Percentiles rank a stretch among this genome's conserved stretches.
These are phyloP conservation scores for Syritta pipiens DNA, from an alignment of 2,888 invertebrate species.

Conservation along the genomic window DNA sequence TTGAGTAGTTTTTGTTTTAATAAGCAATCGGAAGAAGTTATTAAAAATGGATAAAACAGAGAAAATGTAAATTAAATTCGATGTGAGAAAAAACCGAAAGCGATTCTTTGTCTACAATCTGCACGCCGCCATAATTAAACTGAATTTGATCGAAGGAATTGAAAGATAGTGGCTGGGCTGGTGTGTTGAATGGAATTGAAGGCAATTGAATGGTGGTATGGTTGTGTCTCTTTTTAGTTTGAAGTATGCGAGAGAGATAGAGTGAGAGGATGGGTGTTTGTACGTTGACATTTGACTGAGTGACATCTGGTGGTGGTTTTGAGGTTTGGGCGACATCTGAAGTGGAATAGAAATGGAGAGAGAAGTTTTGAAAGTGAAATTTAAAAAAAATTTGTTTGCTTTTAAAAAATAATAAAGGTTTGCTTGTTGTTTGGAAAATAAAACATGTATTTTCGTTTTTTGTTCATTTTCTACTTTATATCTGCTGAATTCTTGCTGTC, in stretches of 20 bases:
- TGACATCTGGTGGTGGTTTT: conserved; percentile 5
- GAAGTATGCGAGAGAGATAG: not conserved
- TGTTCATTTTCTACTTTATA: not conserved
- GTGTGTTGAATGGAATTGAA: conserved; percentile 34
- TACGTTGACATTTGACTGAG: conserved; percentile 33
- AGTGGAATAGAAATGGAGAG: not conserved
- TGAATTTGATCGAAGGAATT: conserved; percentile 45
- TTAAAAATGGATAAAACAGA: conserved; percentile 50
- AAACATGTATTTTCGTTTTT: not conserved
- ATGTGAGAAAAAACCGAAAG: conserved; percentile 63
- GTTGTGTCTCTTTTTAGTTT: conserved; percentile 6
- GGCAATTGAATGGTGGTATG: not conserved
- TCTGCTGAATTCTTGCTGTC: not conserved
- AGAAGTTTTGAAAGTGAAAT: not conserved
- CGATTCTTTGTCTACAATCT: conserved; percentile 54
- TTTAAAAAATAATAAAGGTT: not conserved
- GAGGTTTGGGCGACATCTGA: not conserved
- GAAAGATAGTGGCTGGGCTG: conserved; percentile 15
- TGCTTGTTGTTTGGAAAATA: not conserved
- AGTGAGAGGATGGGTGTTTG: conserved; percentile 8
- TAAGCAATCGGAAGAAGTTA: conserved; percentile 35
- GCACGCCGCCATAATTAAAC: conserved; percentile 66
- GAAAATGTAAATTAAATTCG: conserved; percentile 59
- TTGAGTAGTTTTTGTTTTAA: conserved; percentile 1
- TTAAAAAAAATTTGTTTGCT: not conserved